These are phyloP conservation scores for Gisinianus flammeolus DNA, from an alignment of 2,888 invertebrate genomes.

Conservation along the genomic window DNA sequence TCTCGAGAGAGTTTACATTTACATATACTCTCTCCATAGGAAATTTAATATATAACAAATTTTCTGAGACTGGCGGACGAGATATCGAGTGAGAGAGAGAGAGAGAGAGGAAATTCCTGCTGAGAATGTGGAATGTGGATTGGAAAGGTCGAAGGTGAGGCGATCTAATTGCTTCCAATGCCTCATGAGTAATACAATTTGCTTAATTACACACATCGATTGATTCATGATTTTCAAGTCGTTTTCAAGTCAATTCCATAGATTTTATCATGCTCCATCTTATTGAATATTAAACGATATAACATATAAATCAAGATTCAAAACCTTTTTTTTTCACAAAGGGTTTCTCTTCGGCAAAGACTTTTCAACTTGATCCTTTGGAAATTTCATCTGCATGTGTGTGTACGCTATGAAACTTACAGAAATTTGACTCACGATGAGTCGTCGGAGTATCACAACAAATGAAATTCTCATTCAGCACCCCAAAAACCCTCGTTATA, in stretches of 20 bases:
- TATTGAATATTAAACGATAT: conserved; percentile 38
- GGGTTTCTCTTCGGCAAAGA: conserved; percentile 1
- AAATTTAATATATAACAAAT: no score
- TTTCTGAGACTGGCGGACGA: no score
- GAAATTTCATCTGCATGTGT: no score
- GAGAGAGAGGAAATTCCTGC: conserved; percentile 43
- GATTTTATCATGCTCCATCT: conserved; percentile 35
- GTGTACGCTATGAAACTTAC: no score
- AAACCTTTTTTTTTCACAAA: neutral
- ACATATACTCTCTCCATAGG: no score
- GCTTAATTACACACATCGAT: conserved; percentile 50
- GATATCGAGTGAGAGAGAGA: no score
- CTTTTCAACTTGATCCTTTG: neutral
- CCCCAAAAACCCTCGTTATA: no score
- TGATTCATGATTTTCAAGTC: conserved; percentile 40
- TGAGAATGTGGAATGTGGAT: conserved; percentile 43
- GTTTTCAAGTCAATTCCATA: conserved; percentile 29
- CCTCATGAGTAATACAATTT: conserved; percentile 53
- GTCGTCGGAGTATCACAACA: no score
- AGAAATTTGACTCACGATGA: no score
- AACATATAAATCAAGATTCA: conserved; percentile 13
- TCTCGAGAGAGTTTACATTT: no score
- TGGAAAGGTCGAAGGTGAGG: conserved; percentile 51
- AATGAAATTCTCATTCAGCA: no score
- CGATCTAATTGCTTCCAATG: conserved; percentile 55